phyloP scores from a whole-genome alignment of 2,113 vertebrate species.

The Motacilla alba region DNA sequence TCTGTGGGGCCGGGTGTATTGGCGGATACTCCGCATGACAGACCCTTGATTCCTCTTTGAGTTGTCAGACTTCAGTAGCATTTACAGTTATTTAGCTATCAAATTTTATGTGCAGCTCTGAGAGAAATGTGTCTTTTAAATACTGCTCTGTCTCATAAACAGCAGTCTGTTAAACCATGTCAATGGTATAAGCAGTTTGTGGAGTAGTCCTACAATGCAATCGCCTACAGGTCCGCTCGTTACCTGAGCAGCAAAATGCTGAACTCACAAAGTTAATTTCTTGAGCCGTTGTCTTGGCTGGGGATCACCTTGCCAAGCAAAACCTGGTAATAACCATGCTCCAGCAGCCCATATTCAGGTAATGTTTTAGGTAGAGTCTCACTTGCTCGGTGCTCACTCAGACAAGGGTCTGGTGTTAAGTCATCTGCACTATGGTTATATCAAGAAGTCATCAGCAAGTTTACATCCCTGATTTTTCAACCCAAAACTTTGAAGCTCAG shows the following conservation, averaged over 20 bases:
- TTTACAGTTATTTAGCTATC: constrained; percentile 68
- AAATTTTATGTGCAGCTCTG: constrained; percentile 64
- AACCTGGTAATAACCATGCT: not conserved
- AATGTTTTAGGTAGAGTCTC: not conserved
- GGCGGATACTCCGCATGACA: constrained; percentile 40
- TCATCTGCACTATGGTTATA: not conserved
- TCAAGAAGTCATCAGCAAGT: not conserved
- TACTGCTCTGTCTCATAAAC: constrained; percentile 60
- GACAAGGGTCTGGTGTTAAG: not conserved
- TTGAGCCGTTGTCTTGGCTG: not conserved
- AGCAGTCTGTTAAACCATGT: constrained; percentile 66
- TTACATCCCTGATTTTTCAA: not conserved
- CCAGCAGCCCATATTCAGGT: not conserved
- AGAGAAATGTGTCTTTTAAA: constrained; percentile 69
- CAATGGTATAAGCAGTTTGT: not conserved
- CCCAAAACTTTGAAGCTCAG: not conserved
- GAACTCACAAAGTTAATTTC: not conserved
- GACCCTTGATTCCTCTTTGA: constrained; percentile 48
- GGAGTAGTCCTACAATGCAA: not conserved
- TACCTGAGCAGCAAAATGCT: not conserved
- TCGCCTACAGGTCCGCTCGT: not conserved
- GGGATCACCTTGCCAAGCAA: not conserved
- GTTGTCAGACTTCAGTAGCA: constrained; percentile 66
- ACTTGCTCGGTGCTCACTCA: accelerated
- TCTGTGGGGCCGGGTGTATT: constrained; percentile 24